Base-by-base conservation (phyloP, 2,888 invertebrate genomes). In the Melanotus villosus region DNA sequence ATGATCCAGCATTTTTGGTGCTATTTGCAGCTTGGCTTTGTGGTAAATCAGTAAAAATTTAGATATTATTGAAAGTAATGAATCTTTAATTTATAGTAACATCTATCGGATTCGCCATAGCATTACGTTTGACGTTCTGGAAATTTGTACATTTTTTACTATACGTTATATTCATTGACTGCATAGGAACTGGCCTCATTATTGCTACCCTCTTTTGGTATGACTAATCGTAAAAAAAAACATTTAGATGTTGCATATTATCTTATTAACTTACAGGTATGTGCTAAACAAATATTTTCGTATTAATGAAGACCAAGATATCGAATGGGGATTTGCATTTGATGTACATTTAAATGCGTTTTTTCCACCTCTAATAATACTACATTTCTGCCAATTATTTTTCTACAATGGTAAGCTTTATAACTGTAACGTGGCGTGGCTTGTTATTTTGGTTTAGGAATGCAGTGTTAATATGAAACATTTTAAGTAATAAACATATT, bases 301-400 rank as follows among this genome's bases (percentile, higher is more conserved):
- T 3, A 88, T 89, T 63, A 90, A 89, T n/a, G 87, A 87, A 83
- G 89, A 90, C 38, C 91, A 92, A 79, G 93, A 93, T 84, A 96
- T 98, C 76, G 99, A 99, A 85, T 99, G 99, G 99, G 99, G 96
- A 3, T 99, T 97, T 85, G 93, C 97, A 14, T 99, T 99, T 85
- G 99, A 99, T 85, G 96, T 99, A 3, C 99, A 99, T 87, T 89
- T 99, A 78, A 99, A 99, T 86, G 99, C 99, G 1, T 97, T 98
- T 85, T 98, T 98, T 85, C 99, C 99, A n/a, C 92, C 98, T 0
- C 88, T 99, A 12, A 93, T 97, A 73, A 89, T 99, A 76, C 88
- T 99, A 64, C 98, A 99, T 84, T 93, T 96, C 78, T 90, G 98
- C 78, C 95, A 98, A 83, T 89, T 98, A 60, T 90, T 97, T 76